Evolutionary conservation across 30 jellyfish, hydroid and myxozoan genomes (phyloP), one percentile per base, ranked within the genome.

Genomic region (Mastigias papua): DNA sequence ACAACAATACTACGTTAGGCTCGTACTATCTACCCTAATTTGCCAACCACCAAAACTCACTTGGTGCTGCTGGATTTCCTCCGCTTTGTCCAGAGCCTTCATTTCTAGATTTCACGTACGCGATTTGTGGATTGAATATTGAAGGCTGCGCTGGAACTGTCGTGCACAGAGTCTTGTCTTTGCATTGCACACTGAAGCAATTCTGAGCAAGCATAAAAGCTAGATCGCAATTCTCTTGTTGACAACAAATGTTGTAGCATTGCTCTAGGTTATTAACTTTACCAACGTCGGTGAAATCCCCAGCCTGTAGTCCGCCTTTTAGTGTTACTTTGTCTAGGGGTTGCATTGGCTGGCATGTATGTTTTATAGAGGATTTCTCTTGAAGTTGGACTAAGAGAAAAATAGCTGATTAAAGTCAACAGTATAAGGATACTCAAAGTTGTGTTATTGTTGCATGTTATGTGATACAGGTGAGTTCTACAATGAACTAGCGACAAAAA

Each of bases 81-180:
- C 49, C 90, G 19, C 87, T 69, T 62, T 7, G 13, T 33, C 73
- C 93, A 28, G 87, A 72, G 57, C 78, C 78, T n/a, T 60, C 62
- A 31, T 32, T 68, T 48, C 98, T 61, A 9, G 89, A 58, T n/a
- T 93, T 62, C 32, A 94, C 96, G 67, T 88, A 94, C 1, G 97
- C 98, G 76, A 94, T 94, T 82, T 94, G 98, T 34, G 98, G 98
- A 57, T 94, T 94, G 92, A 94, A 94, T 16, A 94, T 94, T 22
- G 98, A 94, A 22, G 98, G 98, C 88, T 94, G 98, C 51, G 98
- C 98, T 29, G 98, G 97, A 19, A 85, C 88, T 31, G 98, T 94
- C 65, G 77, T 73, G 81, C 98, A 94, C 29, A 89, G 88, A 21
- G 60, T 51, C 71, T 94, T 94, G n/a, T 94, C 98, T 88, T 94